These are phyloP conservation scores for Macrobrachium rosenbergii DNA, from an alignment of 1,140 invertebrate species.

Conservation along the genomic window DNA sequence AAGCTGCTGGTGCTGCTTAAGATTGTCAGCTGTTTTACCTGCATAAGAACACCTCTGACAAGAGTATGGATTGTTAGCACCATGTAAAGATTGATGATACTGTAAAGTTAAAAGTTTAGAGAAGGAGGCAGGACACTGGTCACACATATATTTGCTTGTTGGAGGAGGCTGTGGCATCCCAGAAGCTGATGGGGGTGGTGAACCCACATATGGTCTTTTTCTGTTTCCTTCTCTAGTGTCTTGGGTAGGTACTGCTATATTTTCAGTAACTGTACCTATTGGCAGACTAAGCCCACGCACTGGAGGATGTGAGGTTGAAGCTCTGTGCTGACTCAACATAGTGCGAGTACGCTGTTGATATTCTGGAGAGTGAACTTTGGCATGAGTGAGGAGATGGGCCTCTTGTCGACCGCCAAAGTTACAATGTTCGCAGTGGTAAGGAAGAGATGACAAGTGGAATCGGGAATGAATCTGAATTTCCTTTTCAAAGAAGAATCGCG, in stretches of 20 bases:
- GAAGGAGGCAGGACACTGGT: conserved; percentile 79
- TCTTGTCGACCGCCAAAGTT: conserved; percentile 81
- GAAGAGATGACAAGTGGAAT: conserved; percentile 77
- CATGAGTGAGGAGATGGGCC: conserved; percentile 80
- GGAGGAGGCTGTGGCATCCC: conserved; percentile 52
- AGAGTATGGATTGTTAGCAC: conserved; percentile 78
- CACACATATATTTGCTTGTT: conserved; percentile 74
- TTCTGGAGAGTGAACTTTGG: conserved; percentile 83
- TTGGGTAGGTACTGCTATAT: background rate
- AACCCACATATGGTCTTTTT: conserved; percentile 25
- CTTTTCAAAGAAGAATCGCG: conserved; percentile 78
- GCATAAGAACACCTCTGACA: conserved; percentile 89
- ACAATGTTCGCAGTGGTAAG: conserved; percentile 81
- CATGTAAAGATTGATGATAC: conserved; percentile 81
- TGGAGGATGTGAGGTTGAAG: conserved; percentile 75
- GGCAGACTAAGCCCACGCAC: too few relatives aligned
- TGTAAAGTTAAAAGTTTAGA: conserved; percentile 79
- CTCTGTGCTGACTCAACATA: conserved; percentile 78
- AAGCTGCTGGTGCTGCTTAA: conserved; percentile 81
- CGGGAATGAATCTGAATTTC: conserved; percentile 79
- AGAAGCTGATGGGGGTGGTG: conserved; percentile 15
- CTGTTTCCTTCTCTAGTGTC: conserved; percentile 3
- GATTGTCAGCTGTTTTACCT: conserved; percentile 82
- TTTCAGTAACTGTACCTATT: too few relatives aligned
- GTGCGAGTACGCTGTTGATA: conserved; percentile 84